Conservation (phyloP, 2,888 invertebrate species). For the Microchrysa polita region DNA sequence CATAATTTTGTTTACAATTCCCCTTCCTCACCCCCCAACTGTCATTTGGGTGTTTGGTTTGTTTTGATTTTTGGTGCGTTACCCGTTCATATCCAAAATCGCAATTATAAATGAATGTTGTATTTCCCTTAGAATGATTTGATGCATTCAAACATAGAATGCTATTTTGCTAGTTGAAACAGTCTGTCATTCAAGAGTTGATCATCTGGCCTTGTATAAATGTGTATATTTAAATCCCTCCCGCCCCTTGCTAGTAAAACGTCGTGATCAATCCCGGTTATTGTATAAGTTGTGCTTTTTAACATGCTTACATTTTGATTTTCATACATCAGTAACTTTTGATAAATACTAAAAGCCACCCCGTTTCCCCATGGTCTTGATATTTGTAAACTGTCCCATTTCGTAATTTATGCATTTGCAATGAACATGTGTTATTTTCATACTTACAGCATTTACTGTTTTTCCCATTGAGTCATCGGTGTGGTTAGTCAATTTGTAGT, state of each 20-base stretch:
- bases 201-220: conserved; percentile 26
- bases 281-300: conserved; percentile 35
- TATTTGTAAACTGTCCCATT: conserved; percentile 44
- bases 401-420: conserved; percentile 36
- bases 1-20: conserved; percentile 47
- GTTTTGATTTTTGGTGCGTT: conserved; percentile 44
- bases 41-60: conserved; percentile 52
- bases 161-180: neutral
- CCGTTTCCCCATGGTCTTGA: conserved; percentile 30
- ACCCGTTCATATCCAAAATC: conserved; percentile 42
- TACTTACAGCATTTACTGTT: conserved; percentile 19
- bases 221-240: neutral
- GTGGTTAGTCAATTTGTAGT: conserved; percentile 6
- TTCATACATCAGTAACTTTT: conserved; percentile 7
- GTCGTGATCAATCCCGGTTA: neutral
- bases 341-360: conserved; percentile 3
- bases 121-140: conserved; percentile 30
- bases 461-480: conserved; percentile 8
- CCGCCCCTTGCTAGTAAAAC: neutral
- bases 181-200: neutral
- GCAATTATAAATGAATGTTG: conserved; percentile 53
- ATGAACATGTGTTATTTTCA: conserved; percentile 18
- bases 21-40: too few species aligned
- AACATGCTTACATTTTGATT: conserved; percentile 18
- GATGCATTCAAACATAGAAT: conserved; percentile 20